phyloP scores from a whole-genome alignment of 2,797 vertebrate genomes.

The Cacajao melanocephalus region DNA sequence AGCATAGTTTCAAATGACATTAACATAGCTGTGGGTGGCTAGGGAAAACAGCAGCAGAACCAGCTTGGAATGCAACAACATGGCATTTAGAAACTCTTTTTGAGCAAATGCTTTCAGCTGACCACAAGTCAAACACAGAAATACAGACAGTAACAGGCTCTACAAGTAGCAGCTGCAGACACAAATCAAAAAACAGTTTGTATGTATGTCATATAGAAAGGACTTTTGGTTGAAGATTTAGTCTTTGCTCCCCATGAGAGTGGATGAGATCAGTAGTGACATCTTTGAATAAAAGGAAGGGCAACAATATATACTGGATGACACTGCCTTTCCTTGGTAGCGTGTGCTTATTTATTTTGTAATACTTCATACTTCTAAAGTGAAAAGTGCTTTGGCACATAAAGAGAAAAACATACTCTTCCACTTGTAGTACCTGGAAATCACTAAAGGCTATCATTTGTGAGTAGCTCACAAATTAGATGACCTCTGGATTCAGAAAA shows the following conservation, averaged over 20 bases:
- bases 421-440: slow-evolving; percentile 37
- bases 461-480: slow-evolving; percentile 43
- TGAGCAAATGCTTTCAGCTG: slow-evolving; percentile 53
- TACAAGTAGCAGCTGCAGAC: slow-evolving; percentile 60
- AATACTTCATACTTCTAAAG: slow-evolving; percentile 34
- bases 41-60: slow-evolving; percentile 38
- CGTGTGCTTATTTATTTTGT: slow-evolving; percentile 39
- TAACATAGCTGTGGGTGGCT: slow-evolving; percentile 50
- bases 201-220: slow-evolving; percentile 30
- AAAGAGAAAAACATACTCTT: slow-evolving; percentile 34
- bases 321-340: background rate
- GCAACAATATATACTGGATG: background rate
- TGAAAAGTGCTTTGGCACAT: background rate
- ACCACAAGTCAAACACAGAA: slow-evolving; percentile 65
- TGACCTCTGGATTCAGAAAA: slow-evolving; percentile 39
- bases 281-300: slow-evolving; percentile 55
- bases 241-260: background rate
- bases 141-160: slow-evolving; percentile 42
- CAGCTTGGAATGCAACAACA: slow-evolving; percentile 46
- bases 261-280: slow-evolving; percentile 40
- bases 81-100: slow-evolving; percentile 57
- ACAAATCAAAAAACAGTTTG: slow-evolving; percentile 47
- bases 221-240: slow-evolving; percentile 49
- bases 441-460: slow-evolving; percentile 43
- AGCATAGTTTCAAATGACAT: slow-evolving; percentile 58